Conservation (phyloP, 2,888 invertebrate genomes). For the Ischnura elegans region DNA sequence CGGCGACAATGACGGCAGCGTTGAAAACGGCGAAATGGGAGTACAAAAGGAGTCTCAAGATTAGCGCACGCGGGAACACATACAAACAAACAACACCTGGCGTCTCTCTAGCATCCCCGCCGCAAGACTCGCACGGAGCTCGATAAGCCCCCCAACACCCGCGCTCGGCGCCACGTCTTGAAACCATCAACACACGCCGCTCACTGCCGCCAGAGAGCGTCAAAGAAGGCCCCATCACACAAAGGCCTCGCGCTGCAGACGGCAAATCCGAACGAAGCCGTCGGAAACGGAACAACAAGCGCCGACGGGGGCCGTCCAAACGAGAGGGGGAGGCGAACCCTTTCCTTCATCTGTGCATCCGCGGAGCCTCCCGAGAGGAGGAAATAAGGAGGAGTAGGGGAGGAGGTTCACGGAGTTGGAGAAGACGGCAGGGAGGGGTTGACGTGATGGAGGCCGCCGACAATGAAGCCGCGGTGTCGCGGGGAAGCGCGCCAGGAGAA, state of each 20-base stretch:
- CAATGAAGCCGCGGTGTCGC: slow-evolving; percentile 25
- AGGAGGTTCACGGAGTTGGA: slow-evolving; percentile 18
- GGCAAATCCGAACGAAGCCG: slow-evolving; percentile 10
- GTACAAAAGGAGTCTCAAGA: neutral
- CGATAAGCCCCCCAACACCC: neutral
- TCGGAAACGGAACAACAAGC: slow-evolving; percentile 19
- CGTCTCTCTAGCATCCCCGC: neutral
- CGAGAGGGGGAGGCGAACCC: neutral
- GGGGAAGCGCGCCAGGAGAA: neutral
- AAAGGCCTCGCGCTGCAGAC: neutral
- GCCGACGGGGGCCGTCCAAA: neutral
- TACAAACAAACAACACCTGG: neutral
- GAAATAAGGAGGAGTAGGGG: neutral
- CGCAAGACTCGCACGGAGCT: neutral
- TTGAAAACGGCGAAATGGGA: neutral
- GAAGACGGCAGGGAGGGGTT: neutral
- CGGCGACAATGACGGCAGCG: neutral
- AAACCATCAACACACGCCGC: neutral
- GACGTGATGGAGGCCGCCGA: slow-evolving; percentile 9
- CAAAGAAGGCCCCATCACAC: neutral
- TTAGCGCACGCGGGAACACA: neutral
- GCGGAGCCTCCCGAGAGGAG: neutral
- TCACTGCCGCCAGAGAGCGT: neutral
- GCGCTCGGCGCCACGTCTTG: neutral
- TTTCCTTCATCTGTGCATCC: neutral